Evolutionary conservation across 2,113 vertebrate genomes (phyloP).

Genomic region (Hydrochoerus hydrochaeris): DNA sequence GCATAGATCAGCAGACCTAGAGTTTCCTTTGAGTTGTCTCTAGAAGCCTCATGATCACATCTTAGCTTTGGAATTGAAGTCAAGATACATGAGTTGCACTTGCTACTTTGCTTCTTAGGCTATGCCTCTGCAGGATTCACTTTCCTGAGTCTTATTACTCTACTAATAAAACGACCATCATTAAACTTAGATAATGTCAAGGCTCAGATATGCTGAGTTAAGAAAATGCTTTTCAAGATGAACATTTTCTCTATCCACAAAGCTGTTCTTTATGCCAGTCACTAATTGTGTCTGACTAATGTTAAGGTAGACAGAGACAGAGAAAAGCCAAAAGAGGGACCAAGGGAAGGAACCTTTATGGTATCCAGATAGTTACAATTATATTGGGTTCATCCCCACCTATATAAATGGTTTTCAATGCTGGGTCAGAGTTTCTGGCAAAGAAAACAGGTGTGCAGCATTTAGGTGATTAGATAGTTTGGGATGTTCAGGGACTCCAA

Average conservation of each 20-base stretch:
- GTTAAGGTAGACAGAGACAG: background rate
- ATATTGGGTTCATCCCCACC: background rate
- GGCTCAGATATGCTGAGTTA: background rate
- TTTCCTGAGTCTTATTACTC: background rate
- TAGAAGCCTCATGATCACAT: slow-evolving; percentile 25
- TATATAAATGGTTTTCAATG: slow-evolving; percentile 40
- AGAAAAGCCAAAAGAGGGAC: background rate
- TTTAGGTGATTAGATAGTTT: slow-evolving; percentile 2
- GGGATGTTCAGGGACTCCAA: background rate
- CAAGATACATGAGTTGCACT: slow-evolving; percentile 21
- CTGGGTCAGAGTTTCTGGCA: background rate
- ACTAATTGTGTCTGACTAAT: background rate
- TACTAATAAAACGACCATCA: background rate
- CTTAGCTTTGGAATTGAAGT: slow-evolving; percentile 40
- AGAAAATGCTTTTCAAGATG: slow-evolving; percentile 40
- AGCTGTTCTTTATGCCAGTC: background rate
- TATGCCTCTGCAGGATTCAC: background rate
- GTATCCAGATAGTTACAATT: background rate
- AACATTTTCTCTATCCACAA: background rate
- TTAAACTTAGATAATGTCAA: background rate
- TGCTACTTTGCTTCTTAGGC: background rate
- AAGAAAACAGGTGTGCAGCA: slow-evolving; percentile 20
- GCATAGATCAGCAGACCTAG: background rate
- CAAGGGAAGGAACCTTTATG: background rate
- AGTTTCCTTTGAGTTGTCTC: background rate